A percentile compares a stretch with the other conserved stretches of the same genome.
These are phyloP conservation scores for Alloplasta piceator DNA, from an alignment of 2,888 invertebrate species.

Conservation along the genomic window DNA sequence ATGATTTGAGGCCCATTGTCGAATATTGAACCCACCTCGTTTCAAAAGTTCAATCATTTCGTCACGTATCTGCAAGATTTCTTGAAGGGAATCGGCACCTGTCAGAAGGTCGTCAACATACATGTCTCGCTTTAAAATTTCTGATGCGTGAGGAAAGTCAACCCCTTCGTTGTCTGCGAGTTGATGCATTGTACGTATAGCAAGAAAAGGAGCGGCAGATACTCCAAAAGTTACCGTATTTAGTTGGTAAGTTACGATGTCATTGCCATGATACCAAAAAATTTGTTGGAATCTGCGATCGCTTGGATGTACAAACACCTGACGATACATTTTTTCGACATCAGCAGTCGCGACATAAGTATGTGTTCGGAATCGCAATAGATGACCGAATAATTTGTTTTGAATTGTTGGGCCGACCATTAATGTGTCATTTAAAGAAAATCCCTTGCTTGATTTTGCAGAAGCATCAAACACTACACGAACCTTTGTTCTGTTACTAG, in stretches of 20 bases:
- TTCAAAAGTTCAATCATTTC: slow-evolving; percentile 67
- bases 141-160: slow-evolving; percentile 36
- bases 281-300: slow-evolving; percentile 59
- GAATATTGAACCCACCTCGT: slow-evolving; percentile 72
- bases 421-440: too few species aligned
- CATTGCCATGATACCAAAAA: slow-evolving; percentile 41
- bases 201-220: slow-evolving; percentile 49
- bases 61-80: slow-evolving; percentile 62
- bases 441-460: slow-evolving; percentile 59
- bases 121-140: slow-evolving; percentile 51
- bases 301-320: too few species aligned
- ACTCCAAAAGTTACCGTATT: slow-evolving; percentile 34
- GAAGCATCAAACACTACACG: slow-evolving; percentile 62
- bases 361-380: too few species aligned
- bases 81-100: slow-evolving; percentile 57
- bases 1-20: slow-evolving; percentile 70
- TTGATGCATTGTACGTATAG: slow-evolving; percentile 52
- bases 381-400: too few species aligned
- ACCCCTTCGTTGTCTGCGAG: slow-evolving; percentile 58
- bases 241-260: background rate
- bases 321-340: too few species aligned
- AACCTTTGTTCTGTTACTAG: too few species aligned
- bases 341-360: too few species aligned
- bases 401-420: too few species aligned
- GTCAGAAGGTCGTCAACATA: slow-evolving; percentile 66